Evolutionary conservation across 2,888 invertebrate species (phyloP), one percentile per base, ranked within the genome.

Genomic region (Arenicola marina): DNA sequence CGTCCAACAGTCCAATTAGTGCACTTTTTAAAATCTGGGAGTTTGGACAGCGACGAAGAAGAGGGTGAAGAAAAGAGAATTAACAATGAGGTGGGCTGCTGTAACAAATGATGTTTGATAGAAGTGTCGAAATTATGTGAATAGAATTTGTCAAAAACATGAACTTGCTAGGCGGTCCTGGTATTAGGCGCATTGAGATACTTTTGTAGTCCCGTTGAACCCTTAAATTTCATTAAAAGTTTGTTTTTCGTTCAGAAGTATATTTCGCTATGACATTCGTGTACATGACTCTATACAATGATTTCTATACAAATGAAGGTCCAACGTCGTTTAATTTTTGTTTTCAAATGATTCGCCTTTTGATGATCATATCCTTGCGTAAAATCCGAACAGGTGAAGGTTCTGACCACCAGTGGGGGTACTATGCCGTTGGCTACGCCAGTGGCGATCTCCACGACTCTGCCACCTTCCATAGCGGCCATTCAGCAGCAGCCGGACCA

Each of bases 11-110:
- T 90, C 65, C 89, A 90, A 81, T 89, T 91, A 78, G 80, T 90
- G 65, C 87, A 89, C 59, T 92, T 91, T 83, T 85, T 92, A 74
- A 89, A 90, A 78, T 89, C 91, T 76, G 88, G 90, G 74, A 87
- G 87, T 65, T 87, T 91, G 75, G 89, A 89, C 74, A 86, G 87
- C 68, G 87, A 88, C 69, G 87, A 86, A 71, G 84, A 86, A 18
- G 43, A 62, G 11, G 68, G 63, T 51, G 56, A 58, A 46, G 68
- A 65, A 55, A 60, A 58, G 55, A 63, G 61, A 31, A 62, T 69
- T 43, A 66, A 66, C 61, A 62, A 68, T 56, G 70, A 70, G 64
- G 69, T 69, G 53, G 15, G 66, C 11, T 18, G 4, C 4, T 18
- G 11, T 1, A 31, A 4, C n/a, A 24, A 21, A n/a, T n/a, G n/a